Percentiles rank a stretch among this genome's conserved stretches.
These are phyloP conservation scores for Sceloporus undulatus DNA, from an alignment of 2,113 vertebrate genomes.

Conservation along the genomic window DNA sequence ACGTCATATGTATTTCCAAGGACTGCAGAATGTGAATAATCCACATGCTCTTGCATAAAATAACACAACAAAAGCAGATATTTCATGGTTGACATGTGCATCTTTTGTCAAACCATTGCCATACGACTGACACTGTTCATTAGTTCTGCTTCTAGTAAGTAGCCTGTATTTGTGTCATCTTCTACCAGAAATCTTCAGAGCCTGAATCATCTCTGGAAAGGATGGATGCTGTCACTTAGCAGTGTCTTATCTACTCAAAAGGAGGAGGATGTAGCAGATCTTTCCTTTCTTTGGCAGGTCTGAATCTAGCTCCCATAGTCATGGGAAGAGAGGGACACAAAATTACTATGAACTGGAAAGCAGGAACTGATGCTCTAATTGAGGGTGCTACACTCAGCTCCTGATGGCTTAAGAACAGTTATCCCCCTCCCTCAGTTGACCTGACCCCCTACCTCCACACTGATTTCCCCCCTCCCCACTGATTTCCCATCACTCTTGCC, in stretches of 20 bases:
- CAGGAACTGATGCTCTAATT: not conserved
- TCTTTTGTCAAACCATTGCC: constrained; percentile 76
- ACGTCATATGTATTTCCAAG: constrained; percentile 55
- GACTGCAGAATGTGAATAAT: constrained; percentile 55
- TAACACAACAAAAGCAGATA: constrained; percentile 71
- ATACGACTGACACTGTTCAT: constrained; percentile 74
- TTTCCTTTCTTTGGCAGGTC: constrained; percentile 74
- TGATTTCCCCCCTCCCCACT: too few species aligned
- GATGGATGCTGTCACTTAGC: constrained; percentile 68
- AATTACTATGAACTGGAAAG: constrained; percentile 44
- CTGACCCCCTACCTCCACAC: too few species aligned
- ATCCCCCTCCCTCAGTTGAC: too few species aligned
- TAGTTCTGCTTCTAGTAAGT: constrained; percentile 76
- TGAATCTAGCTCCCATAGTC: constrained; percentile 58
- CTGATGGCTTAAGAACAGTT: too few species aligned
- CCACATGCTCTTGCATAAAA: constrained; percentile 67
- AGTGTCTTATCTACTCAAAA: constrained; percentile 66
- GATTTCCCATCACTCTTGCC: too few species aligned
- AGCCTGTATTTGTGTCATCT: constrained; percentile 66
- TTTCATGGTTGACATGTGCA: constrained; percentile 73
- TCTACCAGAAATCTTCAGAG: constrained; percentile 71
- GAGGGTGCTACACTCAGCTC: too few species aligned
- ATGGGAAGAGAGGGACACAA: constrained; percentile 57
- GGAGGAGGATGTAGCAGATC: constrained; percentile 71
- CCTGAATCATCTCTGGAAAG: constrained; percentile 77